Evolutionary conservation across 2,888 invertebrate genomes (phyloP).

Genomic region (Parnassius mnemosyne): DNA sequence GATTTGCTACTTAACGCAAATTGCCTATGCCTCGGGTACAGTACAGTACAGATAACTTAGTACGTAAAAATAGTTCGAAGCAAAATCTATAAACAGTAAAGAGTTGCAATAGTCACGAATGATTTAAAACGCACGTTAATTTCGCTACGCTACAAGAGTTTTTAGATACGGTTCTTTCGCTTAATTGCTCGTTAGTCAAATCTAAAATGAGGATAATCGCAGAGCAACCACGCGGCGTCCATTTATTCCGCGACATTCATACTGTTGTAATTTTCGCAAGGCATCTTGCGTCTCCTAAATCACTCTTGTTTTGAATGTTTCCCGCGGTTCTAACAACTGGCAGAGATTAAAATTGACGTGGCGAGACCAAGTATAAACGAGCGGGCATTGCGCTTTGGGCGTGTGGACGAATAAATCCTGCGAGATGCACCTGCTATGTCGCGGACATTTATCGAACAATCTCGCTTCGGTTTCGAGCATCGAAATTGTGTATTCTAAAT

Average conservation of each 20-base stretch:
- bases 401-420: conserved; percentile 74
- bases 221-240: conserved; percentile 29
- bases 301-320: conserved; percentile 73
- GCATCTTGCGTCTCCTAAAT: conserved; percentile 68
- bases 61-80: conserved; percentile 3
- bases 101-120: conserved; percentile 7
- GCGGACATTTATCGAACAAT: conserved; percentile 38
- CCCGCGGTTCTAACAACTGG: conserved; percentile 73
- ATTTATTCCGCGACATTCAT: conserved; percentile 33
- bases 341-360: conserved; percentile 79
- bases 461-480: conserved; percentile 31
- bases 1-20: conserved; percentile 3
- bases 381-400: conserved; percentile 63
- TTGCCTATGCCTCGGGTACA: conserved; percentile 1
- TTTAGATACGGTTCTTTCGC: conserved; percentile 6
- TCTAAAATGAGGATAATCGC: conserved; percentile 9
- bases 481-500: conserved; percentile 31
- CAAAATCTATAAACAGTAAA: conserved; percentile 5
- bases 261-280: conserved; percentile 50
- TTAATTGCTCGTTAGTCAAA: conserved; percentile 15
- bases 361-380: conserved; percentile 76
- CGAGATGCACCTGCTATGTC: conserved; percentile 75
- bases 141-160: neutral
- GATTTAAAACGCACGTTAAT: conserved; percentile 3
- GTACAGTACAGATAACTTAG: neutral